Conservation (phyloP, 2,888 invertebrate genomes). For the Galerucella pusilla region DNA sequence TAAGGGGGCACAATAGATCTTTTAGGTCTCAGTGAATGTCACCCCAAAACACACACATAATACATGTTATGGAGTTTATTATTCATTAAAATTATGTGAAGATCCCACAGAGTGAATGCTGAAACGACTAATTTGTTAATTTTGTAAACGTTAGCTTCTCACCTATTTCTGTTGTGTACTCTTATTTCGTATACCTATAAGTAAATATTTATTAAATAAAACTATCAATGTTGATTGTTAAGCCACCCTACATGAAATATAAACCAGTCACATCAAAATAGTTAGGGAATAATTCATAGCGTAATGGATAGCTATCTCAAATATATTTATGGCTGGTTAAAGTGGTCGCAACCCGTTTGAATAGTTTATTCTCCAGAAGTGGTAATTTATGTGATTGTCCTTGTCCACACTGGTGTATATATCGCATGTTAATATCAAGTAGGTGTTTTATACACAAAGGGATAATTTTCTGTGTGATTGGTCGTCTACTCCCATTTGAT, state of each 20-base stretch:
- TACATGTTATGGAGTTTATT: too few species aligned
- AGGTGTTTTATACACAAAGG: conserved; percentile 36
- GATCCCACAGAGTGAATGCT: too few species aligned
- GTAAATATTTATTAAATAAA: neutral
- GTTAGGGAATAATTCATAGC: conserved; percentile 45
- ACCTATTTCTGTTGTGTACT: neutral
- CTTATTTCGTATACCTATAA: neutral
- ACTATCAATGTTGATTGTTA: neutral
- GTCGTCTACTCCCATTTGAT: conserved; percentile 4
- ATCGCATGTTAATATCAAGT: conserved; percentile 59
- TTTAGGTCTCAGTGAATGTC: too few species aligned
- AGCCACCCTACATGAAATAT: conserved; percentile 39
- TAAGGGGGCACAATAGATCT: too few species aligned
- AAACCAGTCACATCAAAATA: conserved; percentile 44
- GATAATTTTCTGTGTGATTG: conserved; percentile 17
- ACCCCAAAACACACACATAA: too few species aligned
- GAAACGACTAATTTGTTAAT: too few species aligned
- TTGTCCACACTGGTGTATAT: conserved; percentile 57
- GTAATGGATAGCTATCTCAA: conserved; percentile 52
- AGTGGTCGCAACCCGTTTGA: conserved; percentile 57
- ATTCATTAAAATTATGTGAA: too few species aligned
- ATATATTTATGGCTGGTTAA: conserved; percentile 57
- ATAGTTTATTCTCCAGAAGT: conserved; percentile 60
- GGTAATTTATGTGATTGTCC: conserved; percentile 62
- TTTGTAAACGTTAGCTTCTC: too few species aligned